Percentiles rank a stretch among this genome's conserved stretches.
These are phyloP conservation scores for Poeciliopsis prolifica DNA, from an alignment of 2,113 vertebrate genomes.

Conservation along the genomic window DNA sequence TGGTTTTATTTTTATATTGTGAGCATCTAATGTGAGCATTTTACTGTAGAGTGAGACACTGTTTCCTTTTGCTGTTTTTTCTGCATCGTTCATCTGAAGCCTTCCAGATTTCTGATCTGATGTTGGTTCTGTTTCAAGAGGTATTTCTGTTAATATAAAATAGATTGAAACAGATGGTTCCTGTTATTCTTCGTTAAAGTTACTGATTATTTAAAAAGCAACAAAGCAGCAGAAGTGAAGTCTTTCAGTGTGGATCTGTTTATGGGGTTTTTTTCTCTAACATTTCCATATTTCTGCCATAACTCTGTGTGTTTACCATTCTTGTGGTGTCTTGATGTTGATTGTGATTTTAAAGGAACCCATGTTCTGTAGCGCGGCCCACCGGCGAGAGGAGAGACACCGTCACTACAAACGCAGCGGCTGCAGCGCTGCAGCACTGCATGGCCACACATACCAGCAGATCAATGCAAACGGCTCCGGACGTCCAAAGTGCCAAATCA, in stretches of 20 bases:
- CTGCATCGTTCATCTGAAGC: constrained; percentile 44
- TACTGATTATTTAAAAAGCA: constrained; percentile 1
- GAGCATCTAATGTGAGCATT: constrained; percentile 59
- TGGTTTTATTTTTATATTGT: constrained; percentile 56
- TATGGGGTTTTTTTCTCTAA: constrained; percentile 50
- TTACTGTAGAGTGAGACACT: constrained; percentile 56
- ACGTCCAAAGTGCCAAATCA: constrained; percentile 83
- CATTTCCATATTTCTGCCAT: constrained; percentile 74
- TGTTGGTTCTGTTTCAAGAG: no score
- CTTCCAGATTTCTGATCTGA: constrained; percentile 31
- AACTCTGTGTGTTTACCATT: constrained; percentile 55
- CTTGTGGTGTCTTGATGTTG: constrained; percentile 68
- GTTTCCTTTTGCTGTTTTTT: constrained; percentile 43
- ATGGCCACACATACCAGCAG: constrained; percentile 80
- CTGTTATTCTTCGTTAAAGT: not conserved
- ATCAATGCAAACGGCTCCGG: constrained; percentile 79
- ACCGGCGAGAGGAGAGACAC: constrained; percentile 52
- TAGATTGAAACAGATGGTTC: not conserved
- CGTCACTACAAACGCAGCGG: constrained; percentile 64
- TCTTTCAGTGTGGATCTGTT: constrained; percentile 34
- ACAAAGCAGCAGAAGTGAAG: constrained; percentile 51
- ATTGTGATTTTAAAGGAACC: constrained; percentile 54
- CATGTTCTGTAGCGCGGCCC: constrained; percentile 67
- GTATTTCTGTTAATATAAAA: not conserved
- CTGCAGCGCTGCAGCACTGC: constrained; percentile 75